Conservation (phyloP, 2,797 vertebrate species). For the Lerista edwardsae region DNA sequence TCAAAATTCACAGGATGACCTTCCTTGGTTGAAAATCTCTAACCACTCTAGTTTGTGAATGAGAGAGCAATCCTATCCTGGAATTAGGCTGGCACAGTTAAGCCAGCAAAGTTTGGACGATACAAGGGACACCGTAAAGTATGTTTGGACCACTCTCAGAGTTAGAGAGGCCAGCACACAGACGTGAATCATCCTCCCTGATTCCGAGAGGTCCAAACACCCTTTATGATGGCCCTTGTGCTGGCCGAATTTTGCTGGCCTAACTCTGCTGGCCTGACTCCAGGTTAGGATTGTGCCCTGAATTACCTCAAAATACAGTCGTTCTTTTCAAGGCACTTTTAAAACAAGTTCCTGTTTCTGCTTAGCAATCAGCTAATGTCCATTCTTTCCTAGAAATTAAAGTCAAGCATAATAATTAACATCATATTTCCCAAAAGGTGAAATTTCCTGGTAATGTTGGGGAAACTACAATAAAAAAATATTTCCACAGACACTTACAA, state of each 20-base stretch:
- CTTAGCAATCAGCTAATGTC: background rate
- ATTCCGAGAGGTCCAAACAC: too few relatives aligned
- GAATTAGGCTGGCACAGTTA: too few relatives aligned
- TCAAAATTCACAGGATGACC: background rate
- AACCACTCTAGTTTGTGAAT: background rate
- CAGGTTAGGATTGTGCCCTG: too few relatives aligned
- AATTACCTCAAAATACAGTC: background rate
- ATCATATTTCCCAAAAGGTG: conserved; percentile 5
- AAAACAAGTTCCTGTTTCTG: background rate
- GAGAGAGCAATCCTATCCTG: too few relatives aligned
- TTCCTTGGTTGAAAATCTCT: background rate
- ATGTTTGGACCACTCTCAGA: too few relatives aligned
- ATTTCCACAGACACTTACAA: conserved; percentile 6
- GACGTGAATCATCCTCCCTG: too few relatives aligned
- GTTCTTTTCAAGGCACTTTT: conserved; percentile 6
- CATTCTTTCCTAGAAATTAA: conserved; percentile 5
- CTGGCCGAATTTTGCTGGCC: too few relatives aligned
- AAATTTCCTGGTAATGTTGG: background rate
- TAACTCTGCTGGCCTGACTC: too few relatives aligned
- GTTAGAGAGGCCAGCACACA: too few relatives aligned
- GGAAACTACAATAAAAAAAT: background rate
- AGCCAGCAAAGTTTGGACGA: too few relatives aligned
- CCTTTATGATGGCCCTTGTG: too few relatives aligned
- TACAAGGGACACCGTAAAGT: too few relatives aligned
- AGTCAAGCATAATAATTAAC: background rate